phyloP scores from a whole-genome alignment of 2,113 vertebrate species.

The Pontoporia blainvillei region DNA sequence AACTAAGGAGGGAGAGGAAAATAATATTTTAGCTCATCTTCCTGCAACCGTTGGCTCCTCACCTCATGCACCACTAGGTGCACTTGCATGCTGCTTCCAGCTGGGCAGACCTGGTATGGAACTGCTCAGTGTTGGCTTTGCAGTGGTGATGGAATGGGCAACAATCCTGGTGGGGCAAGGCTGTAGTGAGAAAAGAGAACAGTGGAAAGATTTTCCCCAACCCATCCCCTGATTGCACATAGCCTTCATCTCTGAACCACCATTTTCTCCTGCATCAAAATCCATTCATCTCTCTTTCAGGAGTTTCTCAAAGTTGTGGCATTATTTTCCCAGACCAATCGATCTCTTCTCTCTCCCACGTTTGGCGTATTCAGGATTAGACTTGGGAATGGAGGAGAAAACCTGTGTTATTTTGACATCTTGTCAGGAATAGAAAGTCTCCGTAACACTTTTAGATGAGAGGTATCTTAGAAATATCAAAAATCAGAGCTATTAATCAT shows the following conservation, averaged over 20 bases:
- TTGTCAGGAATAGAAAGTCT: background rate
- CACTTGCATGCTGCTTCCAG: background rate
- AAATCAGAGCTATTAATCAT: background rate
- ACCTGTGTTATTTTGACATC: background rate
- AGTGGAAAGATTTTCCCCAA: background rate
- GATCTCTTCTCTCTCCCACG: background rate
- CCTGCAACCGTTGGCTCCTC: background rate
- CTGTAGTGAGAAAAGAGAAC: too few relatives aligned
- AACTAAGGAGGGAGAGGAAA: background rate
- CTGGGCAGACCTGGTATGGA: background rate
- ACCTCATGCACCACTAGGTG: background rate
- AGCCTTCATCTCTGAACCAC: background rate
- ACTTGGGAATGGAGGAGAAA: background rate
- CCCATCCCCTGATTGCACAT: background rate
- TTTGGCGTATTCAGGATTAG: background rate
- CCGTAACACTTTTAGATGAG: background rate
- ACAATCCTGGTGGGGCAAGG: background rate
- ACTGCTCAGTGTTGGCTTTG: background rate
- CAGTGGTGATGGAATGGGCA: too few relatives aligned
- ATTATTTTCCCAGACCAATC: background rate
- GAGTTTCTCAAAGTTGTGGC: background rate
- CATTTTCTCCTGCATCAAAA: background rate
- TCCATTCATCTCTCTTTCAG: background rate
- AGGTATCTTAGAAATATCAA: background rate
- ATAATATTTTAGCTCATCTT: background rate